These are phyloP conservation scores for Sitobion miscanthi DNA, from an alignment of 1,140 invertebrate species.

Conservation along the genomic window DNA sequence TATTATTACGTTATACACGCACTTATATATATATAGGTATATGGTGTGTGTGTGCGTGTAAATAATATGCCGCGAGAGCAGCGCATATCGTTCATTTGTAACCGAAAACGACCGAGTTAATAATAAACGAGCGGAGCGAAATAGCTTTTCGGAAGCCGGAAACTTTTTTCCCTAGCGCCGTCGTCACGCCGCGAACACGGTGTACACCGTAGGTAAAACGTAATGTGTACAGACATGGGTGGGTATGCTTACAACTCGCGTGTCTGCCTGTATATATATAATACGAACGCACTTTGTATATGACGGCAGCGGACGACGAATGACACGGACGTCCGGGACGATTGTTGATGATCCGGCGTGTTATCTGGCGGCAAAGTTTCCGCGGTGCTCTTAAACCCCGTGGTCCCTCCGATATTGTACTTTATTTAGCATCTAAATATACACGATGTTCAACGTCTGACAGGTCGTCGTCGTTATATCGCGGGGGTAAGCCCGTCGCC, in stretches of 20 bases:
- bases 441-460: background rate
- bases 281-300: too few species aligned
- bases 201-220: too few species aligned
- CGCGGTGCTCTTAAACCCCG: background rate
- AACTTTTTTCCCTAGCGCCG: background rate
- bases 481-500: background rate
- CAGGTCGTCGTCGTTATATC: background rate
- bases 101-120: conserved; percentile 4
- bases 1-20: too few species aligned
- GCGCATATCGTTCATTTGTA: background rate
- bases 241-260: background rate
- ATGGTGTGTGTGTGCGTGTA: background rate
- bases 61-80: background rate
- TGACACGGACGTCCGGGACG: conserved; percentile 26
- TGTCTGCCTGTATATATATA: background rate
- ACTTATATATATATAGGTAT: background rate
- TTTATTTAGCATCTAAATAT: too few species aligned
- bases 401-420: background rate
- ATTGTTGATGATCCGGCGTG: background rate
- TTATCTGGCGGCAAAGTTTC: background rate
- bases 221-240: background rate
- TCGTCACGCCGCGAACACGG: background rate
- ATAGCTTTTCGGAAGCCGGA: conserved; percentile 31
- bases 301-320: background rate
- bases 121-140: conserved; percentile 20